Evolutionary conservation across 2,797 vertebrate species (phyloP).

Genomic region (Astyanax mexicanus): DNA sequence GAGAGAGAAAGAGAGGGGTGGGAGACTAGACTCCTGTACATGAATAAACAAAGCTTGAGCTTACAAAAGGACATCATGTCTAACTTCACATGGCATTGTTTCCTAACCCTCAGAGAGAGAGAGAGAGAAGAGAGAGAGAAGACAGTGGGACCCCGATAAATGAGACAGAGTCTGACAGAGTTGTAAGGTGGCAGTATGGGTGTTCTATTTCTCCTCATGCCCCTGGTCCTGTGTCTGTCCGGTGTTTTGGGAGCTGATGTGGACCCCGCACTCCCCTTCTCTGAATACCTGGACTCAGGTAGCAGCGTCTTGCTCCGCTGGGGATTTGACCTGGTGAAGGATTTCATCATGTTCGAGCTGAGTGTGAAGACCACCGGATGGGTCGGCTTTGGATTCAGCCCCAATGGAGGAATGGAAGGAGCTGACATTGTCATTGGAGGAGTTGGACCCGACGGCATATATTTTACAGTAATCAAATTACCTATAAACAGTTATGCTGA

Average conservation of each 20-base stretch:
- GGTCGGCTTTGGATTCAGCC: slow-evolving; percentile 81
- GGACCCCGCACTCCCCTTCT: slow-evolving; percentile 67
- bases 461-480: slow-evolving; percentile 79
- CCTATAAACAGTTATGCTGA: no score
- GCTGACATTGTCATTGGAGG: slow-evolving; percentile 81
- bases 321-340: slow-evolving; percentile 73
- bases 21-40: neutral
- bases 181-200: slow-evolving; percentile 61
- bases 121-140: neutral
- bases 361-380: slow-evolving; percentile 77
- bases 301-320: slow-evolving; percentile 68
- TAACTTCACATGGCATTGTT: no score
- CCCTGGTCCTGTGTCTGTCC: slow-evolving; percentile 53
- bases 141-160: neutral
- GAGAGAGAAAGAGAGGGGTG: neutral
- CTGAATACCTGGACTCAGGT: slow-evolving; percentile 72
- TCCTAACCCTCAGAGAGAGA: neutral
- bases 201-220: slow-evolving; percentile 21
- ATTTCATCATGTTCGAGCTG: slow-evolving; percentile 77
- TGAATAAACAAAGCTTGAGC: neutral
- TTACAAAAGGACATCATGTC: no score
- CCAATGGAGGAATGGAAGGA: slow-evolving; percentile 69
- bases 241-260: slow-evolving; percentile 42
- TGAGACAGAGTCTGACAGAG: neutral
- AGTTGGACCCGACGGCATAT: slow-evolving; percentile 67